Base-by-base conservation (phyloP, 92 coral and sea anemone species). In the Meandrina meandrites region DNA sequence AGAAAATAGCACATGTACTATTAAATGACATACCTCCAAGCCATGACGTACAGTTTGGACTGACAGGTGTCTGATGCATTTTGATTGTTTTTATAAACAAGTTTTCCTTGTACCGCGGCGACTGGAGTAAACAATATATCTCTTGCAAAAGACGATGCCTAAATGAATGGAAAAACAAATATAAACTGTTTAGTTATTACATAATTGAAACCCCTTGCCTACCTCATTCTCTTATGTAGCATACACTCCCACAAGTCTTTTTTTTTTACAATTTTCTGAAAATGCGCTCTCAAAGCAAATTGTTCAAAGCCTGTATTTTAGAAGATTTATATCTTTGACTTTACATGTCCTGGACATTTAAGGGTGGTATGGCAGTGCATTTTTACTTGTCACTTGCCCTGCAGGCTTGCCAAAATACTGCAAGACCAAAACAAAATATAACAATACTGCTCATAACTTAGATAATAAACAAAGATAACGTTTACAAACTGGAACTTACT, bases 131-230 rank as follows among this genome's bases (percentile, higher is more conserved):
- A 66, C 96, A 91, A 58, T 95, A 96, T n/a, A 97, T 93, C 81
- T 97, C 99, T 90, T 97, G 99, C 79, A 97, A 92, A 56, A 95
- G 92, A 35, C 99, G 97, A 78, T 97, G 99, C 75, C 99, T 97
- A 79, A 21, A 42, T 2, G 36, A 77, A 81, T 11, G 16, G 21
- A 36, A 72, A 18, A 30, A 71, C 0, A 1, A 40, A 58, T 8
- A 37, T 2, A 4, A 19, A 9, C 34, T 28, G 48, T 28, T 17
- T 0, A 15, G 14, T 81, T 64, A 32, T 66, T 22, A 56, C 62
- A 17, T 5, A 18, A 56, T 56, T 9, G 1, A 56, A 68, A 27
- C 36, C 75, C 22, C 42, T 32, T 0, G 5, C 36, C 75, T 21
- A 34, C 9, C 5, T 31, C 22, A 32, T 70, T 70, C 27, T 8